Evolutionary conservation across 2,797 vertebrate genomes (phyloP), one percentile per base, ranked within the genome.

Genomic region (Apogon talboti): DNA sequence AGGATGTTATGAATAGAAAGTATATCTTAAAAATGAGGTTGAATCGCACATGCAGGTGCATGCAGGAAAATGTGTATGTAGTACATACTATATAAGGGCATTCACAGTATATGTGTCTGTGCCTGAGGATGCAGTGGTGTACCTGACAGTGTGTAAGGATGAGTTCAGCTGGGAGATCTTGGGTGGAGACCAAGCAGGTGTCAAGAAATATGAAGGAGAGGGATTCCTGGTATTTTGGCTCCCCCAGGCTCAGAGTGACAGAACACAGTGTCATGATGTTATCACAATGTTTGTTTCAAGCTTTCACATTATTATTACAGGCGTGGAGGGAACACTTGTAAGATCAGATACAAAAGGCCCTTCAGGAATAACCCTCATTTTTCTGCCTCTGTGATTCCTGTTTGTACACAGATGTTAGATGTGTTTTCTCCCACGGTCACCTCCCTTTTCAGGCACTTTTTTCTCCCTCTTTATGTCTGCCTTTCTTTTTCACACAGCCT

Each of bases 271-370:
- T 56, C 63, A 46, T 9, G 37, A 52, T 59, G 54, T 71, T 71
- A 64, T 68, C 67, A 53, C 58, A 21, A 60, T 77, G 76, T 81
- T 89, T 77, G 76, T 78, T 83, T 83, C 59, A 78, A 71, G 65
- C 58, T 48, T 77, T 68, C 74, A 76, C 48, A 48, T 77, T 77
- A 83, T 81, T 80, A 58, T 51, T 79, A 70, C 44, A n/a, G 55
- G 57, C 19, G 11, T 54, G 56, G 55, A 41, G 70, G 70, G 80
- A 82, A 85, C 76, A 80, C 66, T 74, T 82, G 71, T 72, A 76
- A 63, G 66, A 81, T 83, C 78, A 78, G 49, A 84, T 47, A 63
- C 59, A 76, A 78, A 68, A 71, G 64, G 64, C 60, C 79, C 74
- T 75, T 74, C 38, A 79, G 82, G 82, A 86, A 75, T 85, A 71